Evolutionary conservation across 2,888 invertebrate species (phyloP).

Genomic region (Troides oblongomaculatus): DNA sequence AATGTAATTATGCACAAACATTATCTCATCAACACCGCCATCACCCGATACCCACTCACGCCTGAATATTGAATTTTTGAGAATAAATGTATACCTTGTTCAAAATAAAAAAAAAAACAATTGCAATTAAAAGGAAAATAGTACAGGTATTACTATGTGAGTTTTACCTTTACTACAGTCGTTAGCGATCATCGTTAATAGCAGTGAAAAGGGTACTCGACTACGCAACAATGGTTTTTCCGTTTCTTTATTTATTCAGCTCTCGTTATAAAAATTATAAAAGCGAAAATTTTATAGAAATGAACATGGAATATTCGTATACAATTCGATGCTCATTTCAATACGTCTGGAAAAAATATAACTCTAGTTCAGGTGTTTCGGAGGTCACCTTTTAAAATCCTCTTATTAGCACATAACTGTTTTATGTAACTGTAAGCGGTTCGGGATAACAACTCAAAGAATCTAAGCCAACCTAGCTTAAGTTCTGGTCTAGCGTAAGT

Average conservation of each 20-base stretch:
- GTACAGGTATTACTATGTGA: neutral
- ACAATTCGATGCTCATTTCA: neutral
- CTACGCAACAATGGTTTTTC: constrained; percentile 20
- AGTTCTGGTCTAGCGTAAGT: no score
- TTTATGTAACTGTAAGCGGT: no score
- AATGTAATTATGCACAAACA: neutral
- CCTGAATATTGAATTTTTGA: no score
- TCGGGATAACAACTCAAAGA: no score
- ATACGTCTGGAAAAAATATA: neutral
- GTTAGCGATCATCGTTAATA: constrained; percentile 20
- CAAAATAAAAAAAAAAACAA: neutral
- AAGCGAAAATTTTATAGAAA: neutral
- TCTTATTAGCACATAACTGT: no score
- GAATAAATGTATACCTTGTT: neutral
- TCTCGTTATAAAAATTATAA: constrained; percentile 8
- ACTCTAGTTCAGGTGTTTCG: neutral
- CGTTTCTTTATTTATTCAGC: constrained; percentile 17
- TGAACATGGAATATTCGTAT: neutral
- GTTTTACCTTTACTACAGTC: neutral
- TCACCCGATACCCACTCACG: neutral
- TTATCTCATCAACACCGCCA: neutral
- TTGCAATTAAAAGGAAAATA: neutral
- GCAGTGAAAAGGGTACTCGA: constrained; percentile 4
- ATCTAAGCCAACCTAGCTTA: no score
- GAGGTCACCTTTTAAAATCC: no score